Conservation (phyloP, 2,113 vertebrate genomes). For the Vicugna pacos region DNA sequence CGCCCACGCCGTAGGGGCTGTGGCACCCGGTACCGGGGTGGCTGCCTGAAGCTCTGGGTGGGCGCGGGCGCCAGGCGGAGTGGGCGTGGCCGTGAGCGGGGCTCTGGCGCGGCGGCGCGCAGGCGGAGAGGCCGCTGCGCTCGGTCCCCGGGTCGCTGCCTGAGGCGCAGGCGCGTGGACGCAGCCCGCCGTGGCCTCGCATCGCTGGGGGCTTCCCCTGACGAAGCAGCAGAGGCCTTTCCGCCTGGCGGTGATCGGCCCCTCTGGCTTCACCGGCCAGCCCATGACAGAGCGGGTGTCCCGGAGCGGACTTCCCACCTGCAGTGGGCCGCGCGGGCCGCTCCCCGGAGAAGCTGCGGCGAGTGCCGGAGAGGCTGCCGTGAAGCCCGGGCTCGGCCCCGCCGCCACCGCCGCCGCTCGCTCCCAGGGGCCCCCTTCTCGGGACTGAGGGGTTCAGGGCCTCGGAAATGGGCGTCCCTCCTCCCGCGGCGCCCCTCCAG, state of each 20-base stretch:
- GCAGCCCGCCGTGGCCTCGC: background rate
- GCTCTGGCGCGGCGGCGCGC: background rate
- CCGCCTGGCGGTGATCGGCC: conserved; percentile 93
- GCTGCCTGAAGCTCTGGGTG: too few species aligned
- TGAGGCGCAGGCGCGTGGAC: background rate
- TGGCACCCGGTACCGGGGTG: too few species aligned
- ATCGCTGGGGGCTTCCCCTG: conserved; percentile 71
- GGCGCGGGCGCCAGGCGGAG: too few species aligned
- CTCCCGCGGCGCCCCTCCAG: background rate
- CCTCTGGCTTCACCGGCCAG: conserved; percentile 96
- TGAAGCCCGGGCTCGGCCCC: conserved; percentile 57
- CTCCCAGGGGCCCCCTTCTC: background rate
- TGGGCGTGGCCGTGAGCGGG: too few species aligned
- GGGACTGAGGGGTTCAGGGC: rapidly evolving
- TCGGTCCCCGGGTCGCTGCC: background rate
- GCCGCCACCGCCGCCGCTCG: background rate
- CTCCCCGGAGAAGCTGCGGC: conserved; percentile 91
- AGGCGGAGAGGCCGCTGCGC: conserved; percentile 44
- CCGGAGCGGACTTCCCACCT: conserved; percentile 85
- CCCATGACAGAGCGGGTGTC: conserved; percentile 95
- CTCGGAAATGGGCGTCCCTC: background rate
- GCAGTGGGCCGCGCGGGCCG: conserved; percentile 96
- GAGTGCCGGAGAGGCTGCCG: conserved; percentile 90
- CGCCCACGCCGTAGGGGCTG: too few species aligned
- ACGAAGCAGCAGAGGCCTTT: conserved; percentile 84